Conservation (phyloP, 92 coral and sea anemone genomes). For the Chrysogorgia sp. region DNA sequence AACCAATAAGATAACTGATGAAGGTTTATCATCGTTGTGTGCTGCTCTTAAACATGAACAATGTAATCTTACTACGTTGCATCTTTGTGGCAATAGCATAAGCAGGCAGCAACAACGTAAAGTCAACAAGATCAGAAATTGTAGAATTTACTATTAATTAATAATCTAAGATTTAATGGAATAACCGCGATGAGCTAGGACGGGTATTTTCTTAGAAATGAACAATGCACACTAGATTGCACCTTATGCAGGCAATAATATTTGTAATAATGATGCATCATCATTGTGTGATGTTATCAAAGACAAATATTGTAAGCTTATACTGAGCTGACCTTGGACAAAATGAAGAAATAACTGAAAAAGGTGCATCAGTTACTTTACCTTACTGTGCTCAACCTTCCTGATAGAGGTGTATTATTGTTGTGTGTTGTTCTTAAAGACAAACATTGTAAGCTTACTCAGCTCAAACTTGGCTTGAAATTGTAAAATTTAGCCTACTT, state of each 20-base stretch:
- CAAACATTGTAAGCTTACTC: constrained; percentile 23
- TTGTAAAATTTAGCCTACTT: no score
- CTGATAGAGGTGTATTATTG: neutral
- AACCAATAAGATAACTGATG: neutral
- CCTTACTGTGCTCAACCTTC: constrained; percentile 9
- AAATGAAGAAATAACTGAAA: no score
- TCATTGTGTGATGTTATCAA: no score
- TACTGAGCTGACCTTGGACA: no score
- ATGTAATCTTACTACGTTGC: constrained; percentile 35
- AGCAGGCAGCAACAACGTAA: no score
- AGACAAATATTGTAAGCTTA: no score
- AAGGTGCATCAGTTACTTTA: neutral
- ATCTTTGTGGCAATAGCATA: neutral
- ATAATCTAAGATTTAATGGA: no score
- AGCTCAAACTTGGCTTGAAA: neutral
- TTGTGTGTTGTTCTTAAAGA: constrained; percentile 1
- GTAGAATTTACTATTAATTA: no score
- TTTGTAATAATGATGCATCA: no score
- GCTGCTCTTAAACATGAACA: constrained; percentile 8
- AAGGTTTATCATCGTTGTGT: neutral
- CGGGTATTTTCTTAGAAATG: neutral
- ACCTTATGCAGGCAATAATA: neutral
- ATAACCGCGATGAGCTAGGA: no score
- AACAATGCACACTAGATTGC: constrained; percentile 9
- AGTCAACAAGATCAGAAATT: no score